A percentile compares a stretch with the other conserved stretches of the same genome.
These are phyloP conservation scores for Loripinus fragilis DNA, from an alignment of 2,888 invertebrate species.

Conservation along the genomic window DNA sequence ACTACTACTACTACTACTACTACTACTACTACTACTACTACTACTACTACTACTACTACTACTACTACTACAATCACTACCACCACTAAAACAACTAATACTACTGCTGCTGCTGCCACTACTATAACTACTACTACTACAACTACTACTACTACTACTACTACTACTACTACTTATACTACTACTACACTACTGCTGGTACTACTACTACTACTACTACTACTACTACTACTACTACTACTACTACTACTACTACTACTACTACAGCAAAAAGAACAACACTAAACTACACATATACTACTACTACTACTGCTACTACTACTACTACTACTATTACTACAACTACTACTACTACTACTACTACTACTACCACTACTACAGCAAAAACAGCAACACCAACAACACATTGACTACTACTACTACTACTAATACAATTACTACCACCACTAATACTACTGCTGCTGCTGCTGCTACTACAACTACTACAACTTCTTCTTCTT, in stretches of 20 bases:
- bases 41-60: slow-evolving; percentile 22
- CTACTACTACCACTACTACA: slow-evolving; percentile 21
- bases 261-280: slow-evolving; percentile 14
- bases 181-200: too few species aligned
- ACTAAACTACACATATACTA: too few species aligned
- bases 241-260: slow-evolving; percentile 24
- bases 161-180: too few species aligned
- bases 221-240: slow-evolving; percentile 40
- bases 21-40: slow-evolving; percentile 33
- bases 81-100: too few species aligned
- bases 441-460: too few species aligned
- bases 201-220: slow-evolving; percentile 40
- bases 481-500: slow-evolving; percentile 37
- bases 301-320: background rate
- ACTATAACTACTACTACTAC: too few species aligned
- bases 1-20: slow-evolving; percentile 20
- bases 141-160: too few species aligned
- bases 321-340: background rate
- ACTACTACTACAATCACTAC: too few species aligned
- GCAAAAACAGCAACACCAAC: too few species aligned
- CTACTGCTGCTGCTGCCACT: too few species aligned
- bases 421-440: too few species aligned
- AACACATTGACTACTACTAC: too few species aligned
- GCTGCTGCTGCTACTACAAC: slow-evolving; percentile 31
- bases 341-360: background rate